Base-by-base conservation (phyloP, 2,113 vertebrate genomes). In the Irena cyanogastra region DNA sequence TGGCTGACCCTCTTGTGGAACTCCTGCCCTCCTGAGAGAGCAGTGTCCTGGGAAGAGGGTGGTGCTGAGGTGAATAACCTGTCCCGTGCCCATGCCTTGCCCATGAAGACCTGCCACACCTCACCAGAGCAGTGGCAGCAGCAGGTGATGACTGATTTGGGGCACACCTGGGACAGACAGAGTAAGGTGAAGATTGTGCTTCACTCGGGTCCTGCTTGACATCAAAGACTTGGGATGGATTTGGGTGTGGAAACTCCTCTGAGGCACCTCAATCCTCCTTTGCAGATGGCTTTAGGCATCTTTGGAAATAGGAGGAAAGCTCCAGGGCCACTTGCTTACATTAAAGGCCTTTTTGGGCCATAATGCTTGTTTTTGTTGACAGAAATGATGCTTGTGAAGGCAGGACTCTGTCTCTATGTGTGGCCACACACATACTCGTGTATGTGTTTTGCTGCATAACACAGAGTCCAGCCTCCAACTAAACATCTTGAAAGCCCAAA, bases 391-490 rank as follows among this genome's bases (percentile, higher is more conserved):
- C n/a, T 44, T 56, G 23, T 37, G 59, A 83, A 53, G 49, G 23
- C 45, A 68, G n/a, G 28, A 45, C 11, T 11, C 22, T 7, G 6
- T 13, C 3, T 31, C 12, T 37, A 2, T 19, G 16, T 24, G 8
- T 30, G 31, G 13, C 35, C 24, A 28, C 0, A 1, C 22, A 11
- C 7, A 7, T 1, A 3, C 9, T 33, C 6, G 1, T 3, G 3
- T 0, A 1, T 31, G 18, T 19, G 6, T 23, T 84, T 74, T 37
- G 28, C 60, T 52, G 27, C 44, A 10, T 5, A 71, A 52, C 30
- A 47, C 56, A 16, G 64, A 93, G 47, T 7, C 6, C 8, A 81
- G 20, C 23, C 33, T 65, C 70, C 28, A 56, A 26, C 24, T 63
- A 14, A 30, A 44, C 15, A 35, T 14, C 77, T 23, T 53, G 54